Conservation (phyloP, 2,888 invertebrate species). For the Eudasyphora cyanicolor region DNA sequence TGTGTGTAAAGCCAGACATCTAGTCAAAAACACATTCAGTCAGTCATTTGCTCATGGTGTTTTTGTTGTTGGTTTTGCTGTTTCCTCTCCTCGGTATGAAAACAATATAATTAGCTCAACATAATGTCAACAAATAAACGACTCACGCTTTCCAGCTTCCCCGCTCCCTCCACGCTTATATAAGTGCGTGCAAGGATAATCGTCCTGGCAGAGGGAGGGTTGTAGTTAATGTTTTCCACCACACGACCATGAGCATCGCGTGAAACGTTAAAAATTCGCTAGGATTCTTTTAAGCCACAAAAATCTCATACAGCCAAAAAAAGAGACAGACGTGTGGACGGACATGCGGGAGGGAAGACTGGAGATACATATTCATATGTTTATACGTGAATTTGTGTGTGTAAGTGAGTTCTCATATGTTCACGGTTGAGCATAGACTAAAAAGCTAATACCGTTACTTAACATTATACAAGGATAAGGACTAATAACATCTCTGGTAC, state of each 20-base stretch:
- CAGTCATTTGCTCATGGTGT: conserved; percentile 45
- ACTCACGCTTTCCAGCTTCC: conserved; percentile 60
- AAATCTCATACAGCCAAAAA: conserved; percentile 51
- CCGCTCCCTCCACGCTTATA: conserved; percentile 15
- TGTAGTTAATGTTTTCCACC: conserved; percentile 37
- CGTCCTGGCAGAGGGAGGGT: background rate
- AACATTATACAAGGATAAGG: conserved; percentile 53
- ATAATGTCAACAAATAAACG: conserved; percentile 65
- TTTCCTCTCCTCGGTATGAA: too few species aligned
- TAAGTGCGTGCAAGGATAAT: conserved; percentile 8
- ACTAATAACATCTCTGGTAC: conserved; percentile 54
- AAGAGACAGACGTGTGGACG: background rate
- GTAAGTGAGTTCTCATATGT: too few species aligned
- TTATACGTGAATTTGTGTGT: background rate
- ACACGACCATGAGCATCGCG: background rate
- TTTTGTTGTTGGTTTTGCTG: conserved; percentile 33
- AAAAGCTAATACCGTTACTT: conserved; percentile 63
- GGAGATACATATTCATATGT: background rate
- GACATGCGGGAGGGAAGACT: conserved; percentile 9
- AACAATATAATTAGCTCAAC: conserved; percentile 66
- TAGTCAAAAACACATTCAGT: conserved; percentile 31
- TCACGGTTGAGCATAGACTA: conserved; percentile 11
- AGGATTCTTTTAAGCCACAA: conserved; percentile 52
- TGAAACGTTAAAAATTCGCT: background rate
- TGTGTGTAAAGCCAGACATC: conserved; percentile 40